Base-by-base conservation (phyloP, 2,797 vertebrate genomes). In the Neosilurus hyrtlii region DNA sequence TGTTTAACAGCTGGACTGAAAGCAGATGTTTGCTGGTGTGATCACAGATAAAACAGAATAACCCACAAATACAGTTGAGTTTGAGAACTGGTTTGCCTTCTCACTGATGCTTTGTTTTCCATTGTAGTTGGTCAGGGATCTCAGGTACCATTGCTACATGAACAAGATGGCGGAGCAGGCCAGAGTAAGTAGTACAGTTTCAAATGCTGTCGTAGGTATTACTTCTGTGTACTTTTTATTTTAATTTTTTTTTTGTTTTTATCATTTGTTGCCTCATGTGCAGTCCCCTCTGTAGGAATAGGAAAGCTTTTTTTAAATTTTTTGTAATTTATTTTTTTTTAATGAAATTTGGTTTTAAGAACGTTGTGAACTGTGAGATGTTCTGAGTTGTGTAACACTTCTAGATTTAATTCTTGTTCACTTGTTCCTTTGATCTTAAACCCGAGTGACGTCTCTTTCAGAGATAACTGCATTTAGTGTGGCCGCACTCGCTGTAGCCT, bases 81-180 rank as follows among this genome's bases (percentile, higher is more conserved):
- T 49, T 49, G 22, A 18, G 14, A 9, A 52, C 56, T 15, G 2
- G 9, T 77, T 67, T 49, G 15, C 20, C 8, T 67, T 30, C 14
- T n/a, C 6, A 15, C 35, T 79, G 16, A 68, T 81, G 0, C 22
- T 80, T 56, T 88, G 85, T 14, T 8, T 85, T 4, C 79, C 24
- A n/a, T 16, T 92, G 85, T 90, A 89, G 96, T 96, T n/a, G 96
- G 96, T 74, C 95, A 96, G 11, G 94, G 94, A 76, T 97, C 96
- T 49, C 96, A 97, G 86, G 95, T 96, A 54, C 96, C 96, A 56
- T 87, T 97, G 80, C 90, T 97, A 82, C 95, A 91, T 16, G 95
- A 95, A 43, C 90, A 92, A 0, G 95, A 96, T 4, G 52, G 56
- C 2, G 91, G 89, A 1, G 90, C 90, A 74, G 92, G 80, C 35